These are phyloP conservation scores for Apeira syringaria DNA, from an alignment of 2,888 invertebrate species.

Conservation along the genomic window DNA sequence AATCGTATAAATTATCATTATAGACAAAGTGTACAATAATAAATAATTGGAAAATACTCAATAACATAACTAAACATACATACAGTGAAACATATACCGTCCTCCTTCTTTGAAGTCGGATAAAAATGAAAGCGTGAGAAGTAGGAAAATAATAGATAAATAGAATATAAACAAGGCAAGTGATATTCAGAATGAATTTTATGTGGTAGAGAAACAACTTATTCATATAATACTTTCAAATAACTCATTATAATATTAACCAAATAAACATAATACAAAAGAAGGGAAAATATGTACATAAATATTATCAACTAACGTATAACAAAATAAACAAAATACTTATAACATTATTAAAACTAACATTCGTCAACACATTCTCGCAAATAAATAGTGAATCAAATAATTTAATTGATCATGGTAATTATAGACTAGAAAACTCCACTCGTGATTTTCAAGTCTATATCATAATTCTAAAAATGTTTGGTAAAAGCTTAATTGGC, in stretches of 20 bases:
- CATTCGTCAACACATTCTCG: conserved; percentile 42
- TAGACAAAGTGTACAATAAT: conserved; percentile 17
- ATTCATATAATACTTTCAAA: conserved; percentile 24
- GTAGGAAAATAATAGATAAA: conserved; percentile 2
- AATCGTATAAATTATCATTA: conserved; percentile 2
- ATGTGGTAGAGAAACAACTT: conserved; percentile 28
- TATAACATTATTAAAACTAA: conserved; percentile 33
- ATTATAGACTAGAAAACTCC: conserved; percentile 11
- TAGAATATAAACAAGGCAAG: conserved; percentile 13
- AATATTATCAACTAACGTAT: conserved; percentile 4
- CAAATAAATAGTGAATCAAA: conserved; percentile 36
- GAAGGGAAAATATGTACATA: conserved; percentile 28
- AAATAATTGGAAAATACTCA: conserved; percentile 27
- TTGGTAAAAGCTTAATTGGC: conserved; percentile 51
- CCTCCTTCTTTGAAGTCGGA: too few relatives aligned
- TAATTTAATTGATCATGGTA: conserved; percentile 28
- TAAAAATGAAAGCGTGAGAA: conserved; percentile 9
- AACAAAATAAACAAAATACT: conserved; percentile 35
- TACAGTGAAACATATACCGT: too few relatives aligned
- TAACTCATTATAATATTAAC: not conserved
- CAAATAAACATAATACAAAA: conserved; percentile 3
- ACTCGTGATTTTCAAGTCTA: conserved; percentile 4
- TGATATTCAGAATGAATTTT: conserved; percentile 15
- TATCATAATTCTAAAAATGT: conserved; percentile 27
- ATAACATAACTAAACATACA: conserved; percentile 15